Conservation (phyloP, 2,113 vertebrate genomes). For the Scomber scombrus region DNA sequence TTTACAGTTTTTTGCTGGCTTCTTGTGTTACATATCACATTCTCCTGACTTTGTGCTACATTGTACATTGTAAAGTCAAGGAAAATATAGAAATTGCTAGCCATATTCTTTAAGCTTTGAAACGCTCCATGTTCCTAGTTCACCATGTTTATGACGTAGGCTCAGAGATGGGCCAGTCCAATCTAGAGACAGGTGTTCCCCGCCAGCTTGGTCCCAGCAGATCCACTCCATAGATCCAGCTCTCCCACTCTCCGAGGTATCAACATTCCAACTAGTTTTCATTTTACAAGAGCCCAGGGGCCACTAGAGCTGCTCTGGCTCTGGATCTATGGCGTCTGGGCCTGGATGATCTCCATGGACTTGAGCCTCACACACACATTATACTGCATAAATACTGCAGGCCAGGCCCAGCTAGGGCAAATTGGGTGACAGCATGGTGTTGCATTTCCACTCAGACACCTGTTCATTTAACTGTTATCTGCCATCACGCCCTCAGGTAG, state of each 20-base stretch:
- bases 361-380: conserved; percentile 10
- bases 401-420: conserved; percentile 16
- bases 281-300: conserved; percentile 69
- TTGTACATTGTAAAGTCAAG: too few relatives aligned
- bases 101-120: too few relatives aligned
- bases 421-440: conserved; percentile 41
- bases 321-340: conserved; percentile 44
- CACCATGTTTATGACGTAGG: conserved; percentile 48
- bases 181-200: conserved; percentile 69
- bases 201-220: conserved; percentile 51
- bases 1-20: too few relatives aligned
- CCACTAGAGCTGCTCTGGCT: conserved; percentile 57
- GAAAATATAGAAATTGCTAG: too few relatives aligned
- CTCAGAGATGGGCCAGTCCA: conserved; percentile 35
- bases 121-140: too few relatives aligned
- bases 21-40: too few relatives aligned
- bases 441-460: conserved; percentile 48
- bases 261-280: conserved; percentile 65
- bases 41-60: too few relatives aligned
- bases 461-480: conserved; percentile 57
- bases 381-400: conserved; percentile 61
- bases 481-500: conserved; percentile 9
- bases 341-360: too few relatives aligned
- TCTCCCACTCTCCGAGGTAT: conserved; percentile 50
- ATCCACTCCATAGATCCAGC: conserved; percentile 50